These are phyloP conservation scores for Aselliscus stoliczkanus DNA, from an alignment of 2,797 vertebrate genomes.

Conservation along the genomic window DNA sequence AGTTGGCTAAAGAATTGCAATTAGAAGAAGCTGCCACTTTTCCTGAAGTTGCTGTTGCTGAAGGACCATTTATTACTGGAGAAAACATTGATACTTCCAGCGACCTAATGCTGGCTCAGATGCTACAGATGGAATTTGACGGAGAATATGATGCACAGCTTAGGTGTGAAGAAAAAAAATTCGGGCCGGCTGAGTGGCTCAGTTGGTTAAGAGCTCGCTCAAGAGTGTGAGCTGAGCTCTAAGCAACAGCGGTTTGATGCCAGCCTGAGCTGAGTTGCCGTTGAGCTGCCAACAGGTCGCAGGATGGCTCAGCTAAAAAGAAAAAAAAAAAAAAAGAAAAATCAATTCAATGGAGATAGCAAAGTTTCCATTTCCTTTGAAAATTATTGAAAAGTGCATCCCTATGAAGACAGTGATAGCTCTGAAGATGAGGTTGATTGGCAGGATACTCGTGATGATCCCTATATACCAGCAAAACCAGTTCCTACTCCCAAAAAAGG, in stretches of 20 bases:
- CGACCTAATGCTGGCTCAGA: conserved; percentile 95
- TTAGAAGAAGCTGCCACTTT: conserved; percentile 86
- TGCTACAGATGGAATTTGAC: conserved; percentile 98
- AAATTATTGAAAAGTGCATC: conserved; percentile 96
- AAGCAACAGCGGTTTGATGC: too few species aligned
- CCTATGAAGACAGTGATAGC: conserved; percentile 95
- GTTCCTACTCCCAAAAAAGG: conserved; percentile 90
- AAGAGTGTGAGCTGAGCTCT: too few species aligned
- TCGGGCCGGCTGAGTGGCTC: too few species aligned
- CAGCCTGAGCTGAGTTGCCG: too few species aligned
- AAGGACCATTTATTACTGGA: conserved; percentile 81
- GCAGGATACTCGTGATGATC: conserved; percentile 96
- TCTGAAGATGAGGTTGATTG: conserved; percentile 98
- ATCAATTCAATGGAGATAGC: too few species aligned
- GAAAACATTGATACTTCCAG: conserved; percentile 89
- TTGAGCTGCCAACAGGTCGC: too few species aligned
- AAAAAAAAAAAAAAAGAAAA: too few species aligned
- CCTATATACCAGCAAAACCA: conserved; percentile 94
- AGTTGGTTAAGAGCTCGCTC: too few species aligned
- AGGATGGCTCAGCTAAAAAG: too few species aligned
- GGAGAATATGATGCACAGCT: conserved; percentile 95
- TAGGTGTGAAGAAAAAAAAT: conserved; percentile 93
- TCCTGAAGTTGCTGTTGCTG: conserved; percentile 77
- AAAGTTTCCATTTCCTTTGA: conserved; percentile 99
- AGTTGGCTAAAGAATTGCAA: conserved; percentile 91